phyloP scores from a whole-genome alignment of 1,140 invertebrate genomes.

The Asobara japonica region DNA sequence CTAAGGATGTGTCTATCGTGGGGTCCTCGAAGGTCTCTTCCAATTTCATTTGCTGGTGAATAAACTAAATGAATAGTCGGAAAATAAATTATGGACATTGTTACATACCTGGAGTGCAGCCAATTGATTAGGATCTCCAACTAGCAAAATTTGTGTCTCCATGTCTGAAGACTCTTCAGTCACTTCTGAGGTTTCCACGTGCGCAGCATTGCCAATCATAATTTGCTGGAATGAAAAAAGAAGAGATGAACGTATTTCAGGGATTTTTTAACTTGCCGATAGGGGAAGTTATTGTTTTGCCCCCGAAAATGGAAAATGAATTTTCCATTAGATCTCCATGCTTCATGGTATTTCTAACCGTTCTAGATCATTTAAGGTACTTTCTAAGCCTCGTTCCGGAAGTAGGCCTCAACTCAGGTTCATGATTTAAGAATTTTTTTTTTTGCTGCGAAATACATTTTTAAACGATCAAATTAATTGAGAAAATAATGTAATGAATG shows the following conservation, averaged over 20 bases:
- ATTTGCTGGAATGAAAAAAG: constrained; percentile 36
- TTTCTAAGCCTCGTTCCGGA: too few relatives aligned
- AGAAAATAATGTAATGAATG: too few relatives aligned
- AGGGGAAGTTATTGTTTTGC: too few relatives aligned
- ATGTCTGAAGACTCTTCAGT: constrained; percentile 46
- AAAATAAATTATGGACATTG: neutral
- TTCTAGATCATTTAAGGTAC: too few relatives aligned
- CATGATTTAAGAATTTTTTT: too few relatives aligned
- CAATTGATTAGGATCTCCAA: constrained; percentile 55
- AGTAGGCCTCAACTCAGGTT: too few relatives aligned
- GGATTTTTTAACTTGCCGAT: too few relatives aligned
- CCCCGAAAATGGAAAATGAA: constrained; percentile 1
- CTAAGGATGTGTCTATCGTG: constrained; percentile 50
- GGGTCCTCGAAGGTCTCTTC: constrained; percentile 50
- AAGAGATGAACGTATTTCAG: too few relatives aligned
- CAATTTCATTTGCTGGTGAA: constrained; percentile 52
- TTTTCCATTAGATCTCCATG: too few relatives aligned
- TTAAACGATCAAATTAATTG: too few relatives aligned
- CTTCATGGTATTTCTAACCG: too few relatives aligned
- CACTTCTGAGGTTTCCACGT: constrained; percentile 45
- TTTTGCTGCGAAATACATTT: too few relatives aligned
- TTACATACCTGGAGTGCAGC: constrained; percentile 52
- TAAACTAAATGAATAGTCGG: constrained; percentile 9
- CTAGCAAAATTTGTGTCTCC: constrained; percentile 56
- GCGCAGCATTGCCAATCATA: constrained; percentile 41